Conservation (phyloP, 1,140 invertebrate species). For the Heliconius nattereri region DNA sequence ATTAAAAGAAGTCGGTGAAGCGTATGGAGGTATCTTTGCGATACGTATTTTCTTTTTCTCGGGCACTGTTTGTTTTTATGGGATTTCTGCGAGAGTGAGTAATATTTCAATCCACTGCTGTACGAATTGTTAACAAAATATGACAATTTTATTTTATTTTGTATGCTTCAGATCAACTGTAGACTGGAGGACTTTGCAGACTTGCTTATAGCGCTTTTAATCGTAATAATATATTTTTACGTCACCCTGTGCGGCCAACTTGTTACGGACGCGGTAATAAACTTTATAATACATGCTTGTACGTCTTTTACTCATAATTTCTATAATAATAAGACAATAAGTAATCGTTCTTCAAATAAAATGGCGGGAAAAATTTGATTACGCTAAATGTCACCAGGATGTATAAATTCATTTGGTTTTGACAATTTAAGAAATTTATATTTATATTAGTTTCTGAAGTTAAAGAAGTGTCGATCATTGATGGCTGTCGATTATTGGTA, state of each 20-base stretch:
- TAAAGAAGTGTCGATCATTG: too few species aligned
- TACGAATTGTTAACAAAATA: not conserved
- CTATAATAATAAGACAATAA: not conserved
- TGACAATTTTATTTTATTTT: not conserved
- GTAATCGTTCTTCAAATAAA: too few species aligned
- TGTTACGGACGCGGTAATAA: constrained; percentile 27
- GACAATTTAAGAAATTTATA: too few species aligned
- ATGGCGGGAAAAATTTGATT: too few species aligned
- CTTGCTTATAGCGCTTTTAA: constrained; percentile 17
- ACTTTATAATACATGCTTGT: not conserved
- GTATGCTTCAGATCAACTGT: constrained; percentile 28
- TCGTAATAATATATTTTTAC: constrained; percentile 22
- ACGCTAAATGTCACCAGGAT: too few species aligned
- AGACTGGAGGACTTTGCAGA: constrained; percentile 32
- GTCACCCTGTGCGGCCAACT: constrained; percentile 26
- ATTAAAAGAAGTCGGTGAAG: constrained; percentile 23
- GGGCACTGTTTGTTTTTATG: constrained; percentile 32
- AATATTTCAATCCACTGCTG: not conserved
- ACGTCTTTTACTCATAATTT: not conserved
- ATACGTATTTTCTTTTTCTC: constrained; percentile 30
- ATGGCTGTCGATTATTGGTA: too few species aligned
- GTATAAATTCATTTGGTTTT: too few species aligned
- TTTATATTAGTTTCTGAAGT: too few species aligned
- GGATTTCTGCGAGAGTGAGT: constrained; percentile 34
- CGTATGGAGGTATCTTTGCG: constrained; percentile 27